Evolutionary conservation across 2,113 vertebrate genomes (phyloP), one percentile per base, ranked within the genome.

Genomic region (Dipodomys merriami): DNA sequence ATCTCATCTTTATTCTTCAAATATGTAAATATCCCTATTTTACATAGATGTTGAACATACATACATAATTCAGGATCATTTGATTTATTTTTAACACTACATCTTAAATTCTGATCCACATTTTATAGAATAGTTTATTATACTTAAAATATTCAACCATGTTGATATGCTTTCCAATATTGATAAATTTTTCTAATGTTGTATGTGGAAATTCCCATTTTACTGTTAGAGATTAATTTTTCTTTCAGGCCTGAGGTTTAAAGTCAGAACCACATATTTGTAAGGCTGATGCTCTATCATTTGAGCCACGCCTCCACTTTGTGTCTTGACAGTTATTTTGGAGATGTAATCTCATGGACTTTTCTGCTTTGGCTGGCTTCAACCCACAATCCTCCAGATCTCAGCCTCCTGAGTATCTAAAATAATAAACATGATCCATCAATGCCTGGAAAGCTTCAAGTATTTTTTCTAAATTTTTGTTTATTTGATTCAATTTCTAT

Each of bases 141-240:
- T 79, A n/a, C 11, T 6, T 92, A 83, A 68, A 88, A 69, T 84
- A 91, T 80, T 90, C 12, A 67, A 53, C 84, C 83, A 18, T 84
- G 25, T 71, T 80, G 35, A 64, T 49, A 23, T 1, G 83, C 91
- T 71, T 46, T 60, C 81, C 68, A 22, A 72, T 33, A 80, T 35
- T 57, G 15, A 22, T 62, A 62, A 62, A 49, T 49, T 62, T 62
- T 5, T 93, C 46, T 83, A 46, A 87, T 30, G 6, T n/a, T 64
- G 5, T 29, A 62, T 69, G 4, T 33, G 68, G 22, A 90, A 60
- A 1, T 79, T 91, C 87, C 11, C 22, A 73, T 62, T 67, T 10
- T 74, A 6, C 27, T 67, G 6, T 82, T 57, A 27, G 27, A 88
- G 1, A 83, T 85, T 2, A 78, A 19, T 60, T 83, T 86, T 46